Conservation (phyloP, 1,140 invertebrate genomes). For the Sinonovacula constricta region DNA sequence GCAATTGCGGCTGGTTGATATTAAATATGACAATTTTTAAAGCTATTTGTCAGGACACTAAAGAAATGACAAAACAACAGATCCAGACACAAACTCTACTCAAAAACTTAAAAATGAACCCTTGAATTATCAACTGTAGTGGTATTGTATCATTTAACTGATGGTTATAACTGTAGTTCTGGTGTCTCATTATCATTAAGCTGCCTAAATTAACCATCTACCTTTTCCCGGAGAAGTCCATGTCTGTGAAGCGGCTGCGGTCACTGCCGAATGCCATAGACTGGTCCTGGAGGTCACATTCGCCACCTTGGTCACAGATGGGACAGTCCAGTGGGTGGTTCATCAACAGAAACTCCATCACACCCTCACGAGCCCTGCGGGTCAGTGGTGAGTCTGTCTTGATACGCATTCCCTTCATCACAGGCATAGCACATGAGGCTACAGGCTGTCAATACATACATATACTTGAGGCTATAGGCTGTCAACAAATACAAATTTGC, state of each 20-base stretch:
- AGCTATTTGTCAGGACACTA: no score
- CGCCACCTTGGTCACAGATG: slow-evolving; percentile 99
- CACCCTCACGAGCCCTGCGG: slow-evolving; percentile 88
- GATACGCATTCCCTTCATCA: slow-evolving; percentile 98
- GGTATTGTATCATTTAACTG: no score
- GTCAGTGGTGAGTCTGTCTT: slow-evolving; percentile 99
- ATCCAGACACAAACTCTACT: no score
- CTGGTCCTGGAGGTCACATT: slow-evolving; percentile 95
- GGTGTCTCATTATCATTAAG: no score
- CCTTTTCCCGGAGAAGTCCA: slow-evolving; percentile 95
- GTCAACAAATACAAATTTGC: slow-evolving; percentile 69
- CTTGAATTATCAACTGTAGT: no score
- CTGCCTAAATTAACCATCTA: slow-evolving; percentile 69
- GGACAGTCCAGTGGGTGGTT: slow-evolving; percentile 99
- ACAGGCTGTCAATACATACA: slow-evolving; percentile 91
- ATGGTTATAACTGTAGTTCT: no score
- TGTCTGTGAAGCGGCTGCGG: slow-evolving; percentile 95
- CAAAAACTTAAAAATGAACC: no score
- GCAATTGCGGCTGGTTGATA: no score
- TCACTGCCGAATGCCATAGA: slow-evolving; percentile 99
- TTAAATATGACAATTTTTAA: no score
- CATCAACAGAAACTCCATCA: slow-evolving; percentile 95
- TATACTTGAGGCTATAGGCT: no score
- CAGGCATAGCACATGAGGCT: slow-evolving; percentile 99
- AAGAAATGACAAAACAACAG: no score